Conservation (phyloP, 2,797 vertebrate species). For the Sebastes taczanowskii region DNA sequence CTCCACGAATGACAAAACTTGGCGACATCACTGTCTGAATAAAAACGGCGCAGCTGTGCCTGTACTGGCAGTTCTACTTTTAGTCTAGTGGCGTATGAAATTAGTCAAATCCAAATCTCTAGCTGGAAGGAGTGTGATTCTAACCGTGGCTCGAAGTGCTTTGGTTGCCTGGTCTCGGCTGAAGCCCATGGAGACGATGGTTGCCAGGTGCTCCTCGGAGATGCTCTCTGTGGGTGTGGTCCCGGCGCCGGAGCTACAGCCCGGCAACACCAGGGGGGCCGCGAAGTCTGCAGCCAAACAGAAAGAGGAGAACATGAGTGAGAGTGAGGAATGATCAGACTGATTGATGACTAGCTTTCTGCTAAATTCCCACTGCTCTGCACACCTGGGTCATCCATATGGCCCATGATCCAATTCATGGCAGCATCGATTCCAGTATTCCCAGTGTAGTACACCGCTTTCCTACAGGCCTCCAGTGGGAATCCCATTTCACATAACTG, state of each 20-base stretch:
- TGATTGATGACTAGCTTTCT: not conserved
- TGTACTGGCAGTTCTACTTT: slow-evolving; percentile 1
- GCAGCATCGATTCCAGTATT: slow-evolving; percentile 96
- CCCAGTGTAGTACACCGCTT: slow-evolving; percentile 97
- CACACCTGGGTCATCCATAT: slow-evolving; percentile 98
- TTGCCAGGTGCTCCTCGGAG: slow-evolving; percentile 94
- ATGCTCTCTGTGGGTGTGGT: slow-evolving; percentile 87
- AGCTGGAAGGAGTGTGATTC: slow-evolving; percentile 28
- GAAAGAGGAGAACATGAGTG: slow-evolving; percentile 6
- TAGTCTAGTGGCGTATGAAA: not conserved
- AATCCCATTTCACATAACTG: slow-evolving; percentile 99
- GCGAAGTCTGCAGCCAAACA: slow-evolving; percentile 89
- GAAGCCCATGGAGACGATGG: slow-evolving; percentile 98
- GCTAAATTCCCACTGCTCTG: not conserved
- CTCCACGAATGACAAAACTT: not conserved
- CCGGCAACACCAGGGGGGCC: slow-evolving; percentile 92
- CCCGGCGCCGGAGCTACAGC: slow-evolving; percentile 87
- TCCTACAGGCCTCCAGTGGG: slow-evolving; percentile 95
- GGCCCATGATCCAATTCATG: slow-evolving; percentile 99
- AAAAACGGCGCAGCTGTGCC: not conserved
- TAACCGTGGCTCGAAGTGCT: slow-evolving; percentile 94
- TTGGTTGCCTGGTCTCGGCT: slow-evolving; percentile 96
- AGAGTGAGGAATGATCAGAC: not conserved
- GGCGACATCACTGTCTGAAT: not conserved
- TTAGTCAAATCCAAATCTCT: not conserved